Conservation (phyloP, 1,140 invertebrate species). For the Bicyclus anynana region DNA sequence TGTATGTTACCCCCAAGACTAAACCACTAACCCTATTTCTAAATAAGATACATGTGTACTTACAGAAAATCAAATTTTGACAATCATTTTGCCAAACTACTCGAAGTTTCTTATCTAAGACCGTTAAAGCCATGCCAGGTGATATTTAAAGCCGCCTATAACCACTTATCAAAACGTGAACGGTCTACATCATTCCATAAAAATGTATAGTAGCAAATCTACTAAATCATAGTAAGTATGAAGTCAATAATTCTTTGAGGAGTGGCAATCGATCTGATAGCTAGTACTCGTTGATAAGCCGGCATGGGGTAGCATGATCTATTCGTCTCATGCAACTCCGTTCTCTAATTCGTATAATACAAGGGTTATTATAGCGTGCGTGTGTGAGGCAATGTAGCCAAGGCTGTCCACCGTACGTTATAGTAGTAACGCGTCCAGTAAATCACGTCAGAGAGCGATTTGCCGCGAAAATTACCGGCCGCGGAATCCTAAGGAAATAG, state of each 20-base stretch:
- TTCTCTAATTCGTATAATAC: background rate
- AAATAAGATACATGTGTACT: too few species aligned
- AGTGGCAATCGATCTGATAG: conserved; percentile 9
- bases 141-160: background rate
- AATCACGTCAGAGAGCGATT: conserved; percentile 32
- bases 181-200: background rate
- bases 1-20: too few species aligned
- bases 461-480: conserved; percentile 33
- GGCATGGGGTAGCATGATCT: background rate
- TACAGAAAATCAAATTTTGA: too few species aligned
- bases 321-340: background rate
- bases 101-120: too few species aligned
- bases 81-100: too few species aligned
- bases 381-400: background rate
- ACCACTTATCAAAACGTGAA: background rate
- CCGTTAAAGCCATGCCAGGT: background rate
- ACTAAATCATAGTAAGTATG: background rate
- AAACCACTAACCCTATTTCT: too few species aligned
- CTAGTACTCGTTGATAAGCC: conserved; percentile 9
- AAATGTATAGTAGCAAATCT: background rate
- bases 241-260: conserved; percentile 4
- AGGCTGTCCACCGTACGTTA: conserved; percentile 10
- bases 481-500: conserved; percentile 14
- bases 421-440: conserved; percentile 24
- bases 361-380: conserved; percentile 3